A percentile compares a stretch with the other conserved stretches of the same genome.
These are phyloP conservation scores for Leptoclinus maculatus DNA, from an alignment of 2,797 vertebrate species.

Conservation along the genomic window DNA sequence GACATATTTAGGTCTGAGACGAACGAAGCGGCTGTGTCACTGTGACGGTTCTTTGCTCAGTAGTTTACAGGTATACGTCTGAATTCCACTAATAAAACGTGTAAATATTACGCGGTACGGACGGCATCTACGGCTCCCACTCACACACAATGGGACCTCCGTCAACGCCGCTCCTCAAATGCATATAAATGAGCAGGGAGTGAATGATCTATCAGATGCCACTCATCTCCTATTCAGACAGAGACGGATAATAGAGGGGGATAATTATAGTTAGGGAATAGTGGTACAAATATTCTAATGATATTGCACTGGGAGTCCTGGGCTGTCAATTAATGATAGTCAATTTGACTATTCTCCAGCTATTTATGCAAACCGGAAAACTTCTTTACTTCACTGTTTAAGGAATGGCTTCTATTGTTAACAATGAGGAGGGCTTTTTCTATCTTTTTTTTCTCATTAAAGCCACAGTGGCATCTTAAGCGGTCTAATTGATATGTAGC, in stretches of 20 bases:
- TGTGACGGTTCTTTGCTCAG: constrained; percentile 40
- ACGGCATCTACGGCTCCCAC: constrained; percentile 46
- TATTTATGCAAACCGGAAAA: constrained; percentile 71
- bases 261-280: constrained; percentile 74
- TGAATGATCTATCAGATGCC: constrained; percentile 79
- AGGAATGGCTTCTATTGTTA: constrained; percentile 58
- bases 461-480: constrained; percentile 65
- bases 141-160: constrained; percentile 57
- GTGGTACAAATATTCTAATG: constrained; percentile 77
- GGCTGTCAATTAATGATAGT: constrained; percentile 74
- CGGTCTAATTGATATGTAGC: constrained; percentile 73
- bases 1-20: constrained; percentile 23
- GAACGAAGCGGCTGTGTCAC: constrained; percentile 29
- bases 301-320: constrained; percentile 69
- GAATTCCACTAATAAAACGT: constrained; percentile 44
- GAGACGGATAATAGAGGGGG: constrained; percentile 72
- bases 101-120: constrained; percentile 49
- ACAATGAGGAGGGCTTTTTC: constrained; percentile 28
- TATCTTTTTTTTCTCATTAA: constrained; percentile 56
- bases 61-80: constrained; percentile 26
- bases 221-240: constrained; percentile 76
- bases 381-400: constrained; percentile 56
- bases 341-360: constrained; percentile 66
- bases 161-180: constrained; percentile 68
- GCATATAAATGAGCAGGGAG: constrained; percentile 74